These are phyloP conservation scores for Serinus canaria DNA, from an alignment of 2,113 vertebrate genomes.

Conservation along the genomic window DNA sequence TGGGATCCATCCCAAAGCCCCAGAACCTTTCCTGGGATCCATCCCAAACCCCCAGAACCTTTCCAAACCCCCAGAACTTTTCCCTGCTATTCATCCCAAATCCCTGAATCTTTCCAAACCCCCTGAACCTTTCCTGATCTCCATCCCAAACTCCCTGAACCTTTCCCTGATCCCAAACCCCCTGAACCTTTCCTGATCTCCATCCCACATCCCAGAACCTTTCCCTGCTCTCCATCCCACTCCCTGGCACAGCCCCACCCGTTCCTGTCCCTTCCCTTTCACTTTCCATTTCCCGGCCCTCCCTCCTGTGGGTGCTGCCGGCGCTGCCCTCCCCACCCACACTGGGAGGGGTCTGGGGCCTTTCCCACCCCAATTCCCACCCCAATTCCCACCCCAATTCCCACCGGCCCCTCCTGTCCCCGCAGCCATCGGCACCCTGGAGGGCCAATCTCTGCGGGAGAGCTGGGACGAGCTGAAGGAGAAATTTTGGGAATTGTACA, in stretches of 20 bases:
- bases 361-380: neutral
- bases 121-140: neutral
- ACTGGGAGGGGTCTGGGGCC: neutral
- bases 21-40: too few relatives aligned
- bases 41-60: neutral
- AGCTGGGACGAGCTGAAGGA: slow-evolving; percentile 81
- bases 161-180: neutral
- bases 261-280: accelerated
- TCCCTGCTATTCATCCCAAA: too few relatives aligned
- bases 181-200: neutral
- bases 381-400: accelerated
- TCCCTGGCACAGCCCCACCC: neutral
- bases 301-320: accelerated
- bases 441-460: slow-evolving; percentile 74
- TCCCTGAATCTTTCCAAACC: neutral
- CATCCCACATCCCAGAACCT: neutral
- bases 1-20: too few relatives aligned
- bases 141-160: neutral
- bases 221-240: neutral
- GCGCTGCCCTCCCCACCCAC: neutral
- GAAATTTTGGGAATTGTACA: slow-evolving; percentile 94
- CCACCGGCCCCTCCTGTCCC: neutral
- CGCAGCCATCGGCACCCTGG: slow-evolving; percentile 82
- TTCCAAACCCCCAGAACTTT: neutral
- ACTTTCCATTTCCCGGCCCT: neutral